Conservation (phyloP, 2,888 invertebrate genomes). For the Luperina nickerlii region DNA sequence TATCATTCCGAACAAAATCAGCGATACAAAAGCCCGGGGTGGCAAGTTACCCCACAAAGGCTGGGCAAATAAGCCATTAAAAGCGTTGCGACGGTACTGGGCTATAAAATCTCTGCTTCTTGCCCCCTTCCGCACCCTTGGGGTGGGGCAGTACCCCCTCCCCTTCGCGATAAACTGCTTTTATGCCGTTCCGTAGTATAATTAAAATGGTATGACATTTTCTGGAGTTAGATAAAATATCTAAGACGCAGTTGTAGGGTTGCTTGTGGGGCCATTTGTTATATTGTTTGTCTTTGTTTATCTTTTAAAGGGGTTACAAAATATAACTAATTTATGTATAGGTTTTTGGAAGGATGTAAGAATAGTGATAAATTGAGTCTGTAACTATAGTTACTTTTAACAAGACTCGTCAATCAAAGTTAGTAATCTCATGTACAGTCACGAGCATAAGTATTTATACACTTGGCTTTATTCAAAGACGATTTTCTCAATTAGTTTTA, state of each 20-base stretch:
- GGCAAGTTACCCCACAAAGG: conserved; percentile 83
- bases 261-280: conserved; percentile 40
- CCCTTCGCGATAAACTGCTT: conserved; percentile 87
- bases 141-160: conserved; percentile 63
- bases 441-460: too few species aligned
- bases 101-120: conserved; percentile 90
- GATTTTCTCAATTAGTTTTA: too few species aligned
- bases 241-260: conserved; percentile 69
- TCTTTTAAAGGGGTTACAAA: background rate
- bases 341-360: background rate
- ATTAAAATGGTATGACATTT: conserved; percentile 88
- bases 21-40: conserved; percentile 81
- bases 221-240: conserved; percentile 81
- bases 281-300: conserved; percentile 43
- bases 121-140: conserved; percentile 79
- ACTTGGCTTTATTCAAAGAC: too few species aligned
- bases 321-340: background rate
- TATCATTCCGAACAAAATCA: conserved; percentile 87
- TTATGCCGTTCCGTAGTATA: conserved; percentile 88
- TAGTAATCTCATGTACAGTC: background rate
- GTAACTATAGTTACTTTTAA: too few species aligned
- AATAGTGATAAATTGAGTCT: background rate
- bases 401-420: background rate
- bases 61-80: conserved; percentile 90
- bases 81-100: conserved; percentile 87